phyloP scores from a whole-genome alignment of 2,888 invertebrate species.

The Auanema freiburgensis region DNA sequence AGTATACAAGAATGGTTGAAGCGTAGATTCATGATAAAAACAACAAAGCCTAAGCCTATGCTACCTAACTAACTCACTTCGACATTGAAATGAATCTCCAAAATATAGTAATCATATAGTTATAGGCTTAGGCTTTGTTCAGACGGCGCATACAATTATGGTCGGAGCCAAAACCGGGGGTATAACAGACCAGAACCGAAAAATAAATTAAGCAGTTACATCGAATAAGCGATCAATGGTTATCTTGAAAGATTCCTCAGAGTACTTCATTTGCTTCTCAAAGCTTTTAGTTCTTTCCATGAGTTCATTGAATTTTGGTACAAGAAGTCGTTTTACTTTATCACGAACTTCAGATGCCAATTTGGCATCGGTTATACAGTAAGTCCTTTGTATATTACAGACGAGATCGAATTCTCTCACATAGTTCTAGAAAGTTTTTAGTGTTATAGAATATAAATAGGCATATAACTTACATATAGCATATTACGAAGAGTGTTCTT shows the following conservation, averaged over 20 bases:
- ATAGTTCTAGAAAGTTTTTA: slow-evolving; percentile 38
- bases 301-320: slow-evolving; percentile 8
- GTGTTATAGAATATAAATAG: too few relatives aligned
- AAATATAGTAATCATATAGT: too few relatives aligned
- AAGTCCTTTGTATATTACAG: slow-evolving; percentile 49
- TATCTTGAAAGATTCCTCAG: slow-evolving; percentile 24
- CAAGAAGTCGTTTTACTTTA: slow-evolving; percentile 20
- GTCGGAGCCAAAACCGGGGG: too few relatives aligned
- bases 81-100: too few relatives aligned
- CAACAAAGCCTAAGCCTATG: too few relatives aligned
- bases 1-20: too few relatives aligned
- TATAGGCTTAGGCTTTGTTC: too few relatives aligned
- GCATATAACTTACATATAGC: slow-evolving; percentile 34
- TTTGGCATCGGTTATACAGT: slow-evolving; percentile 54
- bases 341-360: slow-evolving; percentile 44
- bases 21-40: too few relatives aligned
- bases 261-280: slow-evolving; percentile 19
- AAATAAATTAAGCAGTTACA: slow-evolving; percentile 15
- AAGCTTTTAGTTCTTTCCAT: not conserved
- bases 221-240: slow-evolving; percentile 28
- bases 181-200: too few relatives aligned
- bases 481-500: slow-evolving; percentile 28
- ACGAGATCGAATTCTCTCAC: slow-evolving; percentile 56
- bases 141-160: too few relatives aligned
- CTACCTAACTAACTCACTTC: too few relatives aligned